A percentile compares a stretch with the other conserved stretches of the same genome.
These are phyloP conservation scores for Otis tarda DNA, from an alignment of 2,113 vertebrate species.

Conservation along the genomic window DNA sequence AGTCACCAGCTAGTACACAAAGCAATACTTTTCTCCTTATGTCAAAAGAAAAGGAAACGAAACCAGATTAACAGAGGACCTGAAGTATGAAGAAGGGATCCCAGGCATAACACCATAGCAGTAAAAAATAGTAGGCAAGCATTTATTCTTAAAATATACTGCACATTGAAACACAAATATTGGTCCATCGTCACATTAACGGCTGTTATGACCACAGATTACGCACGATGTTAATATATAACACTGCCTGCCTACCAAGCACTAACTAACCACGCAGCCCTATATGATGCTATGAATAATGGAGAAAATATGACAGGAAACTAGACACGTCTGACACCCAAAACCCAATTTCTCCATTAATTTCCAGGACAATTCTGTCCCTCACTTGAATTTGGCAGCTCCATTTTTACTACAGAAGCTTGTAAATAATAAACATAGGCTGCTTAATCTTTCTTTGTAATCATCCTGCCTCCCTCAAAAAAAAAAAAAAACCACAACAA, in stretches of 20 bases:
- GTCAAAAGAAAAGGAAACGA: background rate
- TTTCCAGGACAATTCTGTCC: background rate
- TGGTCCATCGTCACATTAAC: background rate
- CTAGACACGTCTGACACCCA: background rate
- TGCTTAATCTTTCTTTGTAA: background rate
- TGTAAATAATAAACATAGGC: background rate
- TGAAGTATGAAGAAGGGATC: background rate
- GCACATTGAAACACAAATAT: background rate
- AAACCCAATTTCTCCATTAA: background rate
- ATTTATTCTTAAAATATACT: background rate
- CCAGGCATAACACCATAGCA: rapidly evolving
- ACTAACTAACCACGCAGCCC: background rate
- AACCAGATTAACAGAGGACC: background rate
- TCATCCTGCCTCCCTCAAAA: background rate
- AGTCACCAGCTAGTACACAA: background rate
- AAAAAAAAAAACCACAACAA: background rate
- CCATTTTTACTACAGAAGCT: background rate
- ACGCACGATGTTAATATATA: background rate
- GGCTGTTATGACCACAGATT: background rate
- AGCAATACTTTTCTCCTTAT: background rate
- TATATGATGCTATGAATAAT: background rate
- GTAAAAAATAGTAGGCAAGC: background rate
- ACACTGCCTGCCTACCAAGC: background rate
- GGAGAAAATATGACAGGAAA: background rate
- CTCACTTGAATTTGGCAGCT: background rate